Percentiles rank a stretch among this genome's conserved stretches.
Conservation (phyloP, 2,888 invertebrate genomes). For the Sturmia bella region DNA sequence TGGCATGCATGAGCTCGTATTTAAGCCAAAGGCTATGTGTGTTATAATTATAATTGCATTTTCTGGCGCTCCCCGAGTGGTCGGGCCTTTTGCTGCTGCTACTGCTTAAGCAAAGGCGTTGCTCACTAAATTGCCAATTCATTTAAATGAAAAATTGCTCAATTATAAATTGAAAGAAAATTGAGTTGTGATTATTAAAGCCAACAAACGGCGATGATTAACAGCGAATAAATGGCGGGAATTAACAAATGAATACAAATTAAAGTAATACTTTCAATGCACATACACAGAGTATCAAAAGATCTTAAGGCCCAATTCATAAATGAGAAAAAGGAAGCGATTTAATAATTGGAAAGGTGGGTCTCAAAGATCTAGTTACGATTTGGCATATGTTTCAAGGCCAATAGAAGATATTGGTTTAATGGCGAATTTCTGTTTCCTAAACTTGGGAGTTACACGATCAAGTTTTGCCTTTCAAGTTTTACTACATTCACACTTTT, state of each 20-base stretch:
- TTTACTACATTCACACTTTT: background rate
- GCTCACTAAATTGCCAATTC: constrained; percentile 79
- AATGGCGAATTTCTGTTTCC: background rate
- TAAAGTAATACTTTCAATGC: constrained; percentile 11
- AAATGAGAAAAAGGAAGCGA: background rate
- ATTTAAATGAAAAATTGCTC: constrained; percentile 81
- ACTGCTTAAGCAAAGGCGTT: constrained; percentile 72
- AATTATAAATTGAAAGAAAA: constrained; percentile 76
- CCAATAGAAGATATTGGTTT: background rate
- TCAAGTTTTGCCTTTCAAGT: too few relatives aligned
- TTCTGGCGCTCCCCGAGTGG: constrained; percentile 69
- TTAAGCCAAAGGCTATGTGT: constrained; percentile 76
- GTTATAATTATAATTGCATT: constrained; percentile 81
- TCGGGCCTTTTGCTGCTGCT: constrained; percentile 14
- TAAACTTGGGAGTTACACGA: too few relatives aligned
- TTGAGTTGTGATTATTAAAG: constrained; percentile 70
- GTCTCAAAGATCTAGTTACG: constrained; percentile 12
- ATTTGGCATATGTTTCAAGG: background rate
- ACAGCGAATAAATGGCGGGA: constrained; percentile 61
- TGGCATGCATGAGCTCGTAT: background rate
- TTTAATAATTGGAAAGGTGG: constrained; percentile 19
- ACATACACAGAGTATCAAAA: background rate
- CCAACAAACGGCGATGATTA: constrained; percentile 68
- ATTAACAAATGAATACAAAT: constrained; percentile 69
- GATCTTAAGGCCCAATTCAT: background rate